phyloP scores from a whole-genome alignment of 1,140 invertebrate species.

The Aphidius gifuensis region DNA sequence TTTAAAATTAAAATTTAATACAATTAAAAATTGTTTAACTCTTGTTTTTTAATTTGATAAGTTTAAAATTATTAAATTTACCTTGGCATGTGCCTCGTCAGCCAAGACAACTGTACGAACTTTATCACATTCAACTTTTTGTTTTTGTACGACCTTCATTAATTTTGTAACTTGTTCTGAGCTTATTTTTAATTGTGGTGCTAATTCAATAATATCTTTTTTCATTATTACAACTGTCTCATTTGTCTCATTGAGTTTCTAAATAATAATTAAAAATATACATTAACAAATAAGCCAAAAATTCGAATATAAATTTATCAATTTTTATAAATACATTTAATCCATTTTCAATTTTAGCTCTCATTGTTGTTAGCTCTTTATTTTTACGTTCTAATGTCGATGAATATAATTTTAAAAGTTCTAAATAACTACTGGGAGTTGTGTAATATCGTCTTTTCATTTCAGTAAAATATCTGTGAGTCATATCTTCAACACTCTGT shows the following conservation, averaged over 20 bases:
- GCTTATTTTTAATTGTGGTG: constrained; percentile 81
- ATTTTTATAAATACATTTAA: constrained; percentile 56
- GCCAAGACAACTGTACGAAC: constrained; percentile 71
- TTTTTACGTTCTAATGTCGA: constrained; percentile 64
- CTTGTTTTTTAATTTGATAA: no score
- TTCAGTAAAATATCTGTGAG: constrained; percentile 73
- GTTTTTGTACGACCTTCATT: constrained; percentile 71
- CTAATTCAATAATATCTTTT: constrained; percentile 77
- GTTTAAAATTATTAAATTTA: constrained; percentile 65
- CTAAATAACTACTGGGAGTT: constrained; percentile 85
- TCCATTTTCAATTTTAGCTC: constrained; percentile 74
- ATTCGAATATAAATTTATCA: constrained; percentile 11
- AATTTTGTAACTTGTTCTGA: constrained; percentile 76
- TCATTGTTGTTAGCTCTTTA: constrained; percentile 64
- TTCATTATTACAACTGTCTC: constrained; percentile 83
- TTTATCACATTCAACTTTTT: constrained; percentile 81
- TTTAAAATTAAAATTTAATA: no score
- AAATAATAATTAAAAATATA: constrained; percentile 17
- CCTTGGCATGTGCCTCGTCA: constrained; percentile 76
- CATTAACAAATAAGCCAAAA: not conserved
- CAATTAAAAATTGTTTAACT: no score
- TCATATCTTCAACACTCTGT: constrained; percentile 73
- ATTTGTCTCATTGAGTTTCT: constrained; percentile 85
- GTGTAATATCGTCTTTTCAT: constrained; percentile 83
- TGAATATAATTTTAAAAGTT: constrained; percentile 78